Base-by-base conservation (phyloP, 1,140 invertebrate genomes). In the Scaptomyza pallida region DNA sequence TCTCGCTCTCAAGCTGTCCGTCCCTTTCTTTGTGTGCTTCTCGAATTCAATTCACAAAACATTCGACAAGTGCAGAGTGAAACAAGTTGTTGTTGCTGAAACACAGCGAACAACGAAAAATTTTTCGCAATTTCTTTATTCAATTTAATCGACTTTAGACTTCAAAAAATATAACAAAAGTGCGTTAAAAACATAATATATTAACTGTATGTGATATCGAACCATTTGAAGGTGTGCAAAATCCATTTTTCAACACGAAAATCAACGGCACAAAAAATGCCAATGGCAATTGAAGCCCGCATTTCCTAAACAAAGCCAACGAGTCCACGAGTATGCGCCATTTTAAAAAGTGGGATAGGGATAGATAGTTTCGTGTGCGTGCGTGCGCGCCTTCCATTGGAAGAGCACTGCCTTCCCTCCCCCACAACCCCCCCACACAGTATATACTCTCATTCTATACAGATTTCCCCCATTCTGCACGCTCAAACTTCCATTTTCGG, bases 11-110 rank as follows among this genome's bases (percentile, higher is more conserved):
- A n/a, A n/a, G 33, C 62, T 13, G 15, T 37, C 41, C 16, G 21
- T 54, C 35, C 37, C 56, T 21, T n/a, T 19, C 37, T 43, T 23
- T 45, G 30, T 43, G 50, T 26, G 51, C 17, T 30, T 8, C 8
- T 30, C 70, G 60, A 47, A 57, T 85, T 62, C 72, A 72, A 80
- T 85, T 85, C 81, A 85, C 74, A 86, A 82, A 88, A 88, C 82
- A 88, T 88, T 88, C 82, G 82, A 88, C 82, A 88, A 88, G 82
- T 88, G 82, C 81, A 86, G 81, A 86, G 82, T 88, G 81, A 86
- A 77, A 86, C 81, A 86, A 86, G 81, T 88, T 88, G 82, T 88
- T 88, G 82, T 88, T 86, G 82, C 73, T 80, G 69, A 89, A 68
- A 82, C 80, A 74, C 83, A 89, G 71, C 83, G 85, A 89, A 72